Percentiles rank a stretch among this genome's conserved stretches.
phyloP scores from a whole-genome alignment of 2,113 vertebrate genomes.

The Mandrillus leucophaeus region DNA sequence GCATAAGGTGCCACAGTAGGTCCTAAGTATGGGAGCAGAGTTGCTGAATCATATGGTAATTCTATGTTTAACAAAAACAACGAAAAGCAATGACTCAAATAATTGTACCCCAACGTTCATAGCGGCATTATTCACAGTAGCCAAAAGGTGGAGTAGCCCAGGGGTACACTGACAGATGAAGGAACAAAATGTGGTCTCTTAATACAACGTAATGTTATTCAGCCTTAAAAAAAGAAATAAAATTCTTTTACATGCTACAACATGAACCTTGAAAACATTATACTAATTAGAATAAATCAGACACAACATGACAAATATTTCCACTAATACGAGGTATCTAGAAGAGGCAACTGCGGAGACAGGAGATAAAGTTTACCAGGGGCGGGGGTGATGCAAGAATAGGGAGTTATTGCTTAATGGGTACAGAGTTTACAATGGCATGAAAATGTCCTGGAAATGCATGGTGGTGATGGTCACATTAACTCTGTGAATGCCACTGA shows the following conservation, averaged over 20 bases:
- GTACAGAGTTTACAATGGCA: neutral
- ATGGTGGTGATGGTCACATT: neutral
- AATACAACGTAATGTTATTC: neutral
- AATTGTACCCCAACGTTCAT: neutral
- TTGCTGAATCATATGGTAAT: neutral
- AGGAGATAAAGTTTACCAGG: neutral
- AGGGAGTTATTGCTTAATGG: neutral
- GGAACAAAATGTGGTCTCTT: neutral
- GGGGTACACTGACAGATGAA: neutral
- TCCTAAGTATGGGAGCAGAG: too few relatives aligned
- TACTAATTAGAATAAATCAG: neutral
- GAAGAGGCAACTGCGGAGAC: neutral
- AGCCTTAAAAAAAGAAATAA: neutral
- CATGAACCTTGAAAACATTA: neutral
- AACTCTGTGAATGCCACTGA: neutral
- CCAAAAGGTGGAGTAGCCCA: neutral
- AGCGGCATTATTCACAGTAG: neutral
- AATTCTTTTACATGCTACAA: neutral
- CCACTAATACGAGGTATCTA: neutral
- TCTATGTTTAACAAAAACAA: neutral
- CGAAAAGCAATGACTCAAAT: neutral
- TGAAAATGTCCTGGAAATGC: neutral
- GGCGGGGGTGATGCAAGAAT: fast-evolving
- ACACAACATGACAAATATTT: neutral
- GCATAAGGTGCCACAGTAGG: too few relatives aligned